A percentile compares a stretch with the other conserved stretches of the same genome.
Evolutionary conservation across 2,888 invertebrate genomes (phyloP).

Genomic region (Mamestra brassicae): DNA sequence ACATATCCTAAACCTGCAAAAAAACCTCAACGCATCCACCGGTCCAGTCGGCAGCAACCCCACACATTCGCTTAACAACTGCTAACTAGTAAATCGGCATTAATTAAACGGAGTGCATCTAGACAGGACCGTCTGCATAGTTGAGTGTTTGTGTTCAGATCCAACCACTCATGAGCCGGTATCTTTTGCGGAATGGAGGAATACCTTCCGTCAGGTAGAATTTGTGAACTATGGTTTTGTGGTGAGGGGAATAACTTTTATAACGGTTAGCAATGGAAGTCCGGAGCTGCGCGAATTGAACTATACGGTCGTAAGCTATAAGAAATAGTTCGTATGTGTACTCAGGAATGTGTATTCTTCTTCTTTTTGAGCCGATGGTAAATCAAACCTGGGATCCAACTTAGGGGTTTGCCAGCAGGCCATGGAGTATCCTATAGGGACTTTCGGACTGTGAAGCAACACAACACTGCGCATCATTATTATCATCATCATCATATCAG

Average conservation of each 20-base stretch:
- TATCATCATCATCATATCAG: no score
- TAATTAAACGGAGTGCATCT: slow-evolving; percentile 80
- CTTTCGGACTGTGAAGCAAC: no score
- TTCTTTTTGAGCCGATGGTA: no score
- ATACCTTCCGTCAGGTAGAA: slow-evolving; percentile 48
- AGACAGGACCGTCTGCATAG: slow-evolving; percentile 78
- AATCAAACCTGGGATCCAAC: no score
- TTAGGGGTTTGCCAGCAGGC: no score
- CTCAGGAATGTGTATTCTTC: not conserved
- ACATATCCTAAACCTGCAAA: not conserved
- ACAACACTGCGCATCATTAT: no score
- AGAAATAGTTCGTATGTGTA: not conserved
- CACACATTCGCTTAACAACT: slow-evolving; percentile 58
- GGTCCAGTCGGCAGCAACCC: slow-evolving; percentile 34
- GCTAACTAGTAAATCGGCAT: slow-evolving; percentile 75
- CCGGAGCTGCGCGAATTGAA: no score
- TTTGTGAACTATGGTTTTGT: slow-evolving; percentile 25
- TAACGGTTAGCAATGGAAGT: not conserved
- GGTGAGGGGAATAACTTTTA: not conserved
- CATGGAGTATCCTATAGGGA: no score
- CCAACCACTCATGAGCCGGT: slow-evolving; percentile 69
- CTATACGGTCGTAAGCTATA: no score
- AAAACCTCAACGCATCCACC: not conserved
- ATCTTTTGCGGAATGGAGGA: slow-evolving; percentile 52
- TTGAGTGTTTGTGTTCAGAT: slow-evolving; percentile 77